These are phyloP conservation scores for Paradisaea rubra DNA, from an alignment of 2,113 vertebrate species.

Conservation along the genomic window DNA sequence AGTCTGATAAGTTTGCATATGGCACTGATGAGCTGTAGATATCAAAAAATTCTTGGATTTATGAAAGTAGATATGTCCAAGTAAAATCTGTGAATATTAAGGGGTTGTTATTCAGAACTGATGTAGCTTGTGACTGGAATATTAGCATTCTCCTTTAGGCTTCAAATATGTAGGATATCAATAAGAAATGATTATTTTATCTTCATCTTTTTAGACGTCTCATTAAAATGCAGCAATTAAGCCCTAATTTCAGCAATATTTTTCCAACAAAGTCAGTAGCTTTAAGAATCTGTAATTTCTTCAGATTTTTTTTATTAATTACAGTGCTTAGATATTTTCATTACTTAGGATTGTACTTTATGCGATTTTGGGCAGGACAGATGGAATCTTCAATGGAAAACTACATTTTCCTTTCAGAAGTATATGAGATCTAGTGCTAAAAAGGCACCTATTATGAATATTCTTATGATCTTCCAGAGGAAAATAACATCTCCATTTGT, in stretches of 20 bases:
- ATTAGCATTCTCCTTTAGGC: background rate
- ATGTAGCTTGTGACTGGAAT: background rate
- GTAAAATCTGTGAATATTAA: background rate
- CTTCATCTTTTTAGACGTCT: background rate
- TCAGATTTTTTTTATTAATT: background rate
- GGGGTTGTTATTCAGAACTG: background rate
- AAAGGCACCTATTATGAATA: background rate
- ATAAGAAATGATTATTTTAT: constrained; percentile 15
- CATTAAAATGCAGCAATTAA: background rate
- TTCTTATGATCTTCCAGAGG: background rate
- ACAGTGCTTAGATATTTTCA: background rate
- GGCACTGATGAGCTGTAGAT: constrained; percentile 28
- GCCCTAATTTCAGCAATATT: background rate
- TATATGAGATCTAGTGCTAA: background rate
- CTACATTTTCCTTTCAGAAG: background rate
- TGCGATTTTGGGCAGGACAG: background rate
- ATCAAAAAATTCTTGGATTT: constrained; percentile 25
- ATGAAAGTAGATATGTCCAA: background rate
- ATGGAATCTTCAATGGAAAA: background rate
- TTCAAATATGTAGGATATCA: background rate
- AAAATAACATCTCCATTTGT: background rate
- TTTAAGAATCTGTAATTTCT: background rate
- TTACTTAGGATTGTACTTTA: background rate
- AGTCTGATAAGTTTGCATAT: constrained; percentile 22
- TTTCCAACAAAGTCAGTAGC: background rate